phyloP scores from a whole-genome alignment of 2,797 vertebrate species.

The Erethizon dorsatum region DNA sequence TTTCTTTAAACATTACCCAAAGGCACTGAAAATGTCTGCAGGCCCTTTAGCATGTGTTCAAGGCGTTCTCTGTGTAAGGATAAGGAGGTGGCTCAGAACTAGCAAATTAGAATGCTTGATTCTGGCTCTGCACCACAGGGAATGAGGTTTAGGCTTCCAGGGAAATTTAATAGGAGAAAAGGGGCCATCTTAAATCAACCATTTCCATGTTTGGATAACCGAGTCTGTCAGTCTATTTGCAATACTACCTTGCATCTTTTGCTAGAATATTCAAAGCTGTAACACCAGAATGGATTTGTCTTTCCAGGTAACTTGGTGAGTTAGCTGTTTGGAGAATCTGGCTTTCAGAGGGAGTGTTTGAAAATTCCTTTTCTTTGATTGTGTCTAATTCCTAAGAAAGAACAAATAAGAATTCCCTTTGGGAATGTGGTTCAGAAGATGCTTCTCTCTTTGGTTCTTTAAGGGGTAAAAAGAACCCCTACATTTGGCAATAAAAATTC shows the following conservation, averaged over 20 bases:
- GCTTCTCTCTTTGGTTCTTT: not conserved
- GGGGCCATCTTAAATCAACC: not conserved
- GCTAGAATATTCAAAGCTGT: not conserved
- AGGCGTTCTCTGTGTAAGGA: not conserved
- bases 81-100: not conserved
- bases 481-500: not conserved
- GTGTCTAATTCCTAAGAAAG: not conserved
- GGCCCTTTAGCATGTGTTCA: not conserved
- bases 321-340: not conserved
- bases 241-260: not conserved
- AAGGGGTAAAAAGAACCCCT: not conserved
- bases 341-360: not conserved
- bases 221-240: not conserved
- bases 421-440: not conserved
- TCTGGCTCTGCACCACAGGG: not conserved
- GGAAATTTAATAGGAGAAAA: not conserved
- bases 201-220: not conserved
- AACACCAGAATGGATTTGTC: not conserved
- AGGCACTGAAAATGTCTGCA: not conserved
- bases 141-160: not conserved
- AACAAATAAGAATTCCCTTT: not conserved
- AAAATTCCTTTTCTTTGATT: not conserved
- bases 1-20: constrained; percentile 8
- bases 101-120: not conserved
- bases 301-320: constrained; percentile 23